phyloP scores from a whole-genome alignment of 2,888 invertebrate genomes.

The Xestia rhomboidea region DNA sequence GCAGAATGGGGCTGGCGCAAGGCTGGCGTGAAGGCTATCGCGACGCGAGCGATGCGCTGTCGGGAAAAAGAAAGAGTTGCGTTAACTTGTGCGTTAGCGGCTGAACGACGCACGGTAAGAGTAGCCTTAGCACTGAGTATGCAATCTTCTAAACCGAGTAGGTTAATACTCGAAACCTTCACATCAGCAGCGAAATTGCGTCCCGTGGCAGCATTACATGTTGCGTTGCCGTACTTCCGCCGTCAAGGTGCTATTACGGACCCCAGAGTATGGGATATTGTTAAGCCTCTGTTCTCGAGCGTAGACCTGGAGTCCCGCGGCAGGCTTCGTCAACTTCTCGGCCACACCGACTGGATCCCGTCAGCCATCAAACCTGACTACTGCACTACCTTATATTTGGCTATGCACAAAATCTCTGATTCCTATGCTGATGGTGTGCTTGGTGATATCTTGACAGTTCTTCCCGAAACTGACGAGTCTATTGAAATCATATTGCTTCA shows the following conservation, averaged over 20 bases:
- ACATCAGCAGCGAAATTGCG: constrained; percentile 65
- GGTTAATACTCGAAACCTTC: constrained; percentile 58
- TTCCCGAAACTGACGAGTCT: constrained; percentile 61
- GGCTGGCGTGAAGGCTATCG: too few relatives aligned
- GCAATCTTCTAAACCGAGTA: neutral
- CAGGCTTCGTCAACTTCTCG: constrained; percentile 27
- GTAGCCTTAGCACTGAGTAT: constrained; percentile 70
- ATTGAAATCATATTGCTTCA: constrained; percentile 62
- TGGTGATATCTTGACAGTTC: constrained; percentile 48
- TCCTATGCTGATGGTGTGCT: constrained; percentile 35
- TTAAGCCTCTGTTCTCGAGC: constrained; percentile 69
- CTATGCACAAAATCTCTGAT: constrained; percentile 58
- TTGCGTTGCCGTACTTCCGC: constrained; percentile 68
- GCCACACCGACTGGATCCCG: constrained; percentile 63
- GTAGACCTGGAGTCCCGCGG: constrained; percentile 58
- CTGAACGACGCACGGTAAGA: constrained; percentile 71
- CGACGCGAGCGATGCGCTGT: constrained; percentile 66
- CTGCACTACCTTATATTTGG: constrained; percentile 69
- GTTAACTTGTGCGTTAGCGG: constrained; percentile 66
- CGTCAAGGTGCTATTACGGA: constrained; percentile 61
- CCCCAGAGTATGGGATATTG: constrained; percentile 72
- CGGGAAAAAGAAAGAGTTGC: constrained; percentile 64
- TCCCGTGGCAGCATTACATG: constrained; percentile 72
- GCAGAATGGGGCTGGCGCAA: too few relatives aligned
- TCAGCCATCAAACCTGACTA: constrained; percentile 72